phyloP scores from a whole-genome alignment of 2,888 invertebrate species.

The Tanytarsus gracilentus region DNA sequence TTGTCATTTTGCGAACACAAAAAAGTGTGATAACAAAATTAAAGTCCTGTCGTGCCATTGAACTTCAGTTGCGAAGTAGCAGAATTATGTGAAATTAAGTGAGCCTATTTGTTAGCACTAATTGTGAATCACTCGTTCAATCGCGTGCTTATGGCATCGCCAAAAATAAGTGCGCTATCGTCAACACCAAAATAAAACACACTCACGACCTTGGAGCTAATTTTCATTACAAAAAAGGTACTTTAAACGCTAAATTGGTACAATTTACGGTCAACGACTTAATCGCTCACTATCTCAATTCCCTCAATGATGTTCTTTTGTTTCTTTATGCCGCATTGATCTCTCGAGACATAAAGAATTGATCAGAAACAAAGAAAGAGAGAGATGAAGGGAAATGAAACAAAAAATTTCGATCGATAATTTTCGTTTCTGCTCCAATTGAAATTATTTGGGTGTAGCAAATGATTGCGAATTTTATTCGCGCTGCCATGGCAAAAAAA shows the following conservation, averaged over 20 bases:
- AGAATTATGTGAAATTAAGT: no score
- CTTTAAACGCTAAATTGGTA: slow-evolving; percentile 6
- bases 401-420: slow-evolving; percentile 4
- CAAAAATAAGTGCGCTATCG: no score
- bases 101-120: no score
- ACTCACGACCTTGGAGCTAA: slow-evolving; percentile 21
- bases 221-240: background rate
- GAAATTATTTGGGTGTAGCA: slow-evolving; percentile 13
- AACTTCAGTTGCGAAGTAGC: no score
- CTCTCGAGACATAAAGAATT: background rate
- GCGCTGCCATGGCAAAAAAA: no score
- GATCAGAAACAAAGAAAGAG: background rate
- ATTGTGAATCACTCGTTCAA: no score
- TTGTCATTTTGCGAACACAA: no score
- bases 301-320: background rate
- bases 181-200: no score
- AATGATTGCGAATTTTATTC: background rate
- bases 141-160: no score
- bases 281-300: background rate
- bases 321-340: slow-evolving; percentile 7
- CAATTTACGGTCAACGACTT: slow-evolving; percentile 16
- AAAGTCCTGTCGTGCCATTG: no score
- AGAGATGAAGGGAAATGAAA: background rate
- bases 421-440: slow-evolving; percentile 24
- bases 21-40: no score